phyloP scores from a whole-genome alignment of 1,140 invertebrate genomes.

The Apis laboriosa region DNA sequence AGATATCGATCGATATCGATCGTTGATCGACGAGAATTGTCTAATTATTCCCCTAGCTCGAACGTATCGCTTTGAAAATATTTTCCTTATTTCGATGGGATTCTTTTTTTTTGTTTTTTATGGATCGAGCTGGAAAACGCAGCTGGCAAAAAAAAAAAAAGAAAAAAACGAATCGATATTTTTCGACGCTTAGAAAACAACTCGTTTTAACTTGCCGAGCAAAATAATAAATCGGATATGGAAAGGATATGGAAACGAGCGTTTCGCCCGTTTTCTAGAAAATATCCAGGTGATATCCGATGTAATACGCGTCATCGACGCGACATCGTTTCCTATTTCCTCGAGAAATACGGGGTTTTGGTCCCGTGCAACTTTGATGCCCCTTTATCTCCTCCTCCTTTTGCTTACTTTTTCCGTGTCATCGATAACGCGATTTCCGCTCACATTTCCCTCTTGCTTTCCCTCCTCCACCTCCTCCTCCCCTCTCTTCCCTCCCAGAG shows the following conservation, averaged over 20 bases:
- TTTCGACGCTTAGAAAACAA: not conserved
- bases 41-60: not conserved
- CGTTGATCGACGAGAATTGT: no score
- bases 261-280: not conserved
- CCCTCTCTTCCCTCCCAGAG: no score
- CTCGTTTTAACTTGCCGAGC: not conserved
- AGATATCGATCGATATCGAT: not conserved
- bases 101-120: not conserved
- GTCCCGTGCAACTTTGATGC: constrained; percentile 10
- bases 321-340: constrained; percentile 2
- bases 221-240: not conserved
- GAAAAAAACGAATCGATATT: not conserved
- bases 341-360: not conserved
- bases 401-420: not conserved
- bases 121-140: no score
- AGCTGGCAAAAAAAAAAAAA: no score
- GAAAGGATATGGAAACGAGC: not conserved
- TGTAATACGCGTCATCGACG: not conserved
- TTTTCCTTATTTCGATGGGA: not conserved
- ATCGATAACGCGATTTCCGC: not conserved
- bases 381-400: not conserved
- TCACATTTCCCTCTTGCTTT: not conserved
- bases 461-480: no score
- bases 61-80: not conserved
- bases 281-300: not conserved